A percentile compares a stretch with the other conserved stretches of the same genome.
Evolutionary conservation across 2,888 invertebrate species (phyloP).

Genomic region (Caenorhabditis angaria): DNA sequence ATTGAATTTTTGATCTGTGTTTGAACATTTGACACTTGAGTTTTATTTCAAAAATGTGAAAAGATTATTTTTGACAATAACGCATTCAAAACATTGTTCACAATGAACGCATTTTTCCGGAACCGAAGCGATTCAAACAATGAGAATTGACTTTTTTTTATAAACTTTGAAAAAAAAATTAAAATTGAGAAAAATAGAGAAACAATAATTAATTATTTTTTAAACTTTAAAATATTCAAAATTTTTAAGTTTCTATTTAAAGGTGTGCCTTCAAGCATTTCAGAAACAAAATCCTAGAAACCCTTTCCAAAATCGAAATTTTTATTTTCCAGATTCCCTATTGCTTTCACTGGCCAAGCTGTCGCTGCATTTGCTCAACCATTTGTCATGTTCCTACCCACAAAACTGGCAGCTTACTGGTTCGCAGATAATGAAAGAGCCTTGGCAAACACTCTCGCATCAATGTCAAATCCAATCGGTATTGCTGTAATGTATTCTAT

Average conservation of each 20-base stretch:
- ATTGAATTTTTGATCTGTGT: no score
- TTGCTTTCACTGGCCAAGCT: constrained; percentile 70
- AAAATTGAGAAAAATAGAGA: constrained; percentile 1
- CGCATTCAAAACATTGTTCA: no score
- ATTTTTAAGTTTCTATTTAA: no score
- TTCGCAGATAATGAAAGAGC: constrained; percentile 72
- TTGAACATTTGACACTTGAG: no score
- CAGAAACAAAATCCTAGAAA: constrained; percentile 4
- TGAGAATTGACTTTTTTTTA: no score
- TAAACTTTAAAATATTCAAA: no score
- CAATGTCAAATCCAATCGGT: constrained; percentile 75
- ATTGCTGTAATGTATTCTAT: constrained; percentile 74
- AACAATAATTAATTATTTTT: no score
- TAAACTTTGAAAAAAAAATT: not conserved
- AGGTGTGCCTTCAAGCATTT: no score
- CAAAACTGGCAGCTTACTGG: constrained; percentile 75
- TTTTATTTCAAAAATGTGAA: no score
- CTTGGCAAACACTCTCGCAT: constrained; percentile 75
- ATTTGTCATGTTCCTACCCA: constrained; percentile 75
- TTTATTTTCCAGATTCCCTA: constrained; percentile 38
- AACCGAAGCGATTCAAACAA: no score
- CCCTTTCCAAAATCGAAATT: not conserved
- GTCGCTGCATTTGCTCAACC: constrained; percentile 75
- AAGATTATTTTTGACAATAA: no score
- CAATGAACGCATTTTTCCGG: no score